Evolutionary conservation across 2,113 vertebrate genomes (phyloP), one percentile per base, ranked within the genome.

Genomic region (Syngnathoides biaculeatus): DNA sequence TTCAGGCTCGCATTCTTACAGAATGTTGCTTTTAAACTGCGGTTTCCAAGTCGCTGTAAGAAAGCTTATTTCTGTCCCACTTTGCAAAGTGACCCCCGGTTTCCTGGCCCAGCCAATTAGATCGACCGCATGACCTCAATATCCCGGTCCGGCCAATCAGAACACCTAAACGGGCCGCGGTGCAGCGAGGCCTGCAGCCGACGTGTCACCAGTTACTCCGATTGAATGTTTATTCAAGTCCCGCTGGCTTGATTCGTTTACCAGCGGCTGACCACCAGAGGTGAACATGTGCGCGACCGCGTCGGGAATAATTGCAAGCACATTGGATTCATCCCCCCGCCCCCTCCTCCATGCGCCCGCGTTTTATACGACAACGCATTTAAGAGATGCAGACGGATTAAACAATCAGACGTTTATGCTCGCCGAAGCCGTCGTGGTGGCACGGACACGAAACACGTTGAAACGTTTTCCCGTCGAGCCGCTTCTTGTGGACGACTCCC

Each of bases 21-120:
- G 8, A 17, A 35, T 58, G 56, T 30, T 35, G 15, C 56, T 19
- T 58, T 35, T 58, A 19, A 19, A 58, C 35, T 35, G 15, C 12
- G 22, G 17, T 38, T 38, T 19, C 57, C 20, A 35, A 59, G 58
- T 40, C 58, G 38, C 42, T 22, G 86, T 83, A 82, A 91, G 79
- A 89, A 93, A 93, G 85, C 73, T 67, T 57, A 81, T 86, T 88
- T 88, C 79, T 87, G 89, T 87, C 87, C 88, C 78, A 82, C 77
- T 87, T 84, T 81, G 71, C 88, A 76, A 71, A 40, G 71, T 73
- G 82, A 84, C 27, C 78, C 75, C 64, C 71, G 77, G 74, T 67
- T 71, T 77, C 80, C 64, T 1, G 55, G 83, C 72, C 80, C 82
- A 75, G 73, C 78, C 79, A 82, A 86, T 88, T 81, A 84, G 68